A percentile compares a stretch with the other conserved stretches of the same genome.
phyloP scores from a whole-genome alignment of 2,113 vertebrate species.

The Pygoscelis antarcticus region DNA sequence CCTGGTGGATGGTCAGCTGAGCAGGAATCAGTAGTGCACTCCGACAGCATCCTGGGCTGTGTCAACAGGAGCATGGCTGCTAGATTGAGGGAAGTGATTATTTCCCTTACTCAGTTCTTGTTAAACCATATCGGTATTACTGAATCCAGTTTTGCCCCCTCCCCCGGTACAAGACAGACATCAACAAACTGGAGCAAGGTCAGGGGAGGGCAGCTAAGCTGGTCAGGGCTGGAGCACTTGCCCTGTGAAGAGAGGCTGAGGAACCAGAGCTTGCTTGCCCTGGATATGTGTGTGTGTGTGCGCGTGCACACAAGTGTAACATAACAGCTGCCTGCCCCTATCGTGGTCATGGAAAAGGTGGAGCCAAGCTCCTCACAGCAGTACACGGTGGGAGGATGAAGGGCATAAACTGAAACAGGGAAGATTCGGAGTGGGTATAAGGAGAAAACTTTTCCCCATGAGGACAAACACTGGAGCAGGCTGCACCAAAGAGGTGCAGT shows the following conservation, averaged over 20 bases:
- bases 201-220: background rate
- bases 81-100: background rate
- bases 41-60: background rate
- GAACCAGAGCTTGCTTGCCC: background rate
- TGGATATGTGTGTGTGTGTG: too few relatives aligned
- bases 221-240: background rate
- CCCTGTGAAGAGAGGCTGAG: background rate
- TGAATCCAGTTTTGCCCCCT: background rate
- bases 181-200: background rate
- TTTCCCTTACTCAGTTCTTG: background rate
- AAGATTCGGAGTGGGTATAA: background rate
- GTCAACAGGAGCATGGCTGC: background rate
- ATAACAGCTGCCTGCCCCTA: background rate
- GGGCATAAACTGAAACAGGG: background rate
- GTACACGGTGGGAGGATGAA: background rate
- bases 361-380: background rate
- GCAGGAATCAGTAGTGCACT: background rate
- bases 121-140: background rate
- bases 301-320: fast-evolving
- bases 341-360: background rate
- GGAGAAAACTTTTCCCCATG: background rate
- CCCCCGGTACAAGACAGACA: background rate
- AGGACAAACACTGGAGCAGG: background rate
- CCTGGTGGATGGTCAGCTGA: background rate
- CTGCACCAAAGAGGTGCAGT: background rate